Evolutionary conservation across 2,797 vertebrate genomes (phyloP).

Genomic region (Scomberomorus guttatus): DNA sequence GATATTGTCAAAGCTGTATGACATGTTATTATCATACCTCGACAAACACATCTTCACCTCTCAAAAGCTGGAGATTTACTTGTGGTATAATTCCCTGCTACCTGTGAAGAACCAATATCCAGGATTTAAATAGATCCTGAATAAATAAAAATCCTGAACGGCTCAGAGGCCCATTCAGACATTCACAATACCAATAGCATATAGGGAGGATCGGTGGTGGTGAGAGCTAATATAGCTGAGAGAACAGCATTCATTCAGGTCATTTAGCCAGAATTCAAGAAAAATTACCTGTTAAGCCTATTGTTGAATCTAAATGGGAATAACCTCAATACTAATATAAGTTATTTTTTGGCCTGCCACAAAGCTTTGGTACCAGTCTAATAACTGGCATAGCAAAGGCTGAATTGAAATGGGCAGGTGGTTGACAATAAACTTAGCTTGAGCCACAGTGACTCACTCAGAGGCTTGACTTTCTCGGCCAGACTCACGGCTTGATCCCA

Average conservation of each 20-base stretch:
- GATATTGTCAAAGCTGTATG: not conserved
- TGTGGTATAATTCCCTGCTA: constrained; percentile 9
- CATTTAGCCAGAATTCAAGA: constrained; percentile 10
- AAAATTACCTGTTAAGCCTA: constrained; percentile 15
- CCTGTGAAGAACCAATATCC: constrained; percentile 17
- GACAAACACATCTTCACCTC: not conserved
- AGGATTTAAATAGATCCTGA: constrained; percentile 24
- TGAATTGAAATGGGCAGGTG: constrained; percentile 3
- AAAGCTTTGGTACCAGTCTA: not conserved
- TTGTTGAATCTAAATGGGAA: not conserved
- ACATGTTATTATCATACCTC: too few relatives aligned
- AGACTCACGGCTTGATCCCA: too few relatives aligned
- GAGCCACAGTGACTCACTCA: constrained; percentile 9
- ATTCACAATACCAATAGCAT: not conserved
- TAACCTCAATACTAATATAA: not conserved
- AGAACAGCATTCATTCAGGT: not conserved
- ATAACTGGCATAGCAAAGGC: constrained; percentile 2
- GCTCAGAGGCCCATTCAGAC: constrained; percentile 19
- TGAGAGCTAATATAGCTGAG: constrained; percentile 21
- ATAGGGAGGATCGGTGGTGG: not conserved
- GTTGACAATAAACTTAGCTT: constrained; percentile 1
- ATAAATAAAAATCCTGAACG: constrained; percentile 18
- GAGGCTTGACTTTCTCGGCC: not conserved
- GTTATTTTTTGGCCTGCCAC: not conserved
- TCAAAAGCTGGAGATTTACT: constrained; percentile 20